Conservation (phyloP, 2,888 invertebrate species). For the Emmelina monodactyla region DNA sequence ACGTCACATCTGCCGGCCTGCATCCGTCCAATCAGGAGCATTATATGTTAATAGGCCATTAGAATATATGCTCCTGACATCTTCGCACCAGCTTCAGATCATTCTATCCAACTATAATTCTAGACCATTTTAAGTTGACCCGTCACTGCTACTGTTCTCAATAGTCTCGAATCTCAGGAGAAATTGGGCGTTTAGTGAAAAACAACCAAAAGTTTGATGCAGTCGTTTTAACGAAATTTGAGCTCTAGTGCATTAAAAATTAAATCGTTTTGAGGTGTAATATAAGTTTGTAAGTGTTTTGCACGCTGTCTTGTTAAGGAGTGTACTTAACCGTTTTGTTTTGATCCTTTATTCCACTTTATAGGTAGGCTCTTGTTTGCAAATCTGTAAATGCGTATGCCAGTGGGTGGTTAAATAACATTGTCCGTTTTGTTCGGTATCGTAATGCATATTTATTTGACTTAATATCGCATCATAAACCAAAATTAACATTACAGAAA, state of each 20-base stretch:
- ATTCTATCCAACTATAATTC: slow-evolving; percentile 22
- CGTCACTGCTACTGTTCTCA: slow-evolving; percentile 16
- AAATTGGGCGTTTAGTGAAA: slow-evolving; percentile 25
- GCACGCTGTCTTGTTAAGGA: slow-evolving; percentile 44
- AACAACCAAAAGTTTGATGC: slow-evolving; percentile 13
- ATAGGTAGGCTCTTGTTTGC: slow-evolving; percentile 27
- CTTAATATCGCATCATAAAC: no score
- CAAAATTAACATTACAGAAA: no score
- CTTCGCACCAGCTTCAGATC: slow-evolving; percentile 29
- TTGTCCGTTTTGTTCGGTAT: neutral
- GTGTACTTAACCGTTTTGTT: slow-evolving; percentile 42
- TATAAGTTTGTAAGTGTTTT: slow-evolving; percentile 24
- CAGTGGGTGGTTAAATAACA: slow-evolving; percentile 24
- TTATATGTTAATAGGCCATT: slow-evolving; percentile 67
- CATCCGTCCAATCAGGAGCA: slow-evolving; percentile 69
- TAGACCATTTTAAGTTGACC: slow-evolving; percentile 25
- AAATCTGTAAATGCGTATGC: slow-evolving; percentile 26
- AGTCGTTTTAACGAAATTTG: neutral
- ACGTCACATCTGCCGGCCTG: slow-evolving; percentile 55
- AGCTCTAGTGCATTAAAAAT: neutral
- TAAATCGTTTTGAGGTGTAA: slow-evolving; percentile 8
- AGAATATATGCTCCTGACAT: slow-evolving; percentile 53
- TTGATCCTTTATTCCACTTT: slow-evolving; percentile 31
- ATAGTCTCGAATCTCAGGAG: slow-evolving; percentile 21
- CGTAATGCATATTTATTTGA: slow-evolving; percentile 8